Conservation (phyloP, 2,797 vertebrate species). For the Hydrophis major region DNA sequence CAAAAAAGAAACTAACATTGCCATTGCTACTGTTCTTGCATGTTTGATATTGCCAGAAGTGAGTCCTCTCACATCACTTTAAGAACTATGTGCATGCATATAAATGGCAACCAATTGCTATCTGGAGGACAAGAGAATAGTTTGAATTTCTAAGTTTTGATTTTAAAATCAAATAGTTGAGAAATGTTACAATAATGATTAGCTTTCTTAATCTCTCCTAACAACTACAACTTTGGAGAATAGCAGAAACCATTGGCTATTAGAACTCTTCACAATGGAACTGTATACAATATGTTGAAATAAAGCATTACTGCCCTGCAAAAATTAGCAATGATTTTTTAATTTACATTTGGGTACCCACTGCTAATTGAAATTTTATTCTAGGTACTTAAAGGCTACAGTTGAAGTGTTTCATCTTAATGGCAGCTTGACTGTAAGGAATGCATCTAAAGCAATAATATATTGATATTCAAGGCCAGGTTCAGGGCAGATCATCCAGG, state of each 20-base stretch:
- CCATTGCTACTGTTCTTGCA: not conserved
- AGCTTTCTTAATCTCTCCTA: not conserved
- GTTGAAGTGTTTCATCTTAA: not conserved
- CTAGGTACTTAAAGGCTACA: not conserved
- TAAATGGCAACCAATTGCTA: not conserved
- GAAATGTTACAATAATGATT: not conserved
- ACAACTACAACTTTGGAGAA: not conserved
- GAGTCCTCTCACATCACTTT: not conserved
- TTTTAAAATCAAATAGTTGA: not conserved
- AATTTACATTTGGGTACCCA: not conserved
- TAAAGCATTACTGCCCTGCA: not conserved
- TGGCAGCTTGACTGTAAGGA: not conserved
- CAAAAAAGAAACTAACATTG: not conserved
- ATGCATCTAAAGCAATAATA: not conserved
- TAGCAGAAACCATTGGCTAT: not conserved
- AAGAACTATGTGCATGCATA: not conserved
- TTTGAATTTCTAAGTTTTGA: not conserved
- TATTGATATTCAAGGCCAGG: not conserved
- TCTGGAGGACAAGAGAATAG: not conserved
- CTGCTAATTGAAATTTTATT: not conserved
- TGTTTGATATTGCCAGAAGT: not conserved
- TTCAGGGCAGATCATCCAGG: not conserved
- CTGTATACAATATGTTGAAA: not conserved
- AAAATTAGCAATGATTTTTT: not conserved
- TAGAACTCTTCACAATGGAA: not conserved